Evolutionary conservation across 2,797 vertebrate species (phyloP).

Genomic region (Fratercula arctica): DNA sequence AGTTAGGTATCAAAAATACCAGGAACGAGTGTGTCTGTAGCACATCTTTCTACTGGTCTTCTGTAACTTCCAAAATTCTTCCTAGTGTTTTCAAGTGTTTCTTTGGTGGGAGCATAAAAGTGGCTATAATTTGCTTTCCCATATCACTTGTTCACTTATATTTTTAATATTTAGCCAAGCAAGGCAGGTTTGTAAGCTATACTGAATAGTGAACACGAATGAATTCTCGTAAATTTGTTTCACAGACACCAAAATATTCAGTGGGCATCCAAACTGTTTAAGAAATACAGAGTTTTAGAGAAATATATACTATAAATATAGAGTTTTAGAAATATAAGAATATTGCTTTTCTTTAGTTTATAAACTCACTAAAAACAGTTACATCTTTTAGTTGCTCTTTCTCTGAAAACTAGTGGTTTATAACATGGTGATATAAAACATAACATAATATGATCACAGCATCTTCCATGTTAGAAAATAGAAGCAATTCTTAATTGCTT

Average conservation of each 20-base stretch:
- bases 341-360: not conserved
- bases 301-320: not conserved
- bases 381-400: not conserved
- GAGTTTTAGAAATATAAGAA: not conserved
- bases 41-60: not conserved
- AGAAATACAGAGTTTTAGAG: not conserved
- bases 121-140: not conserved
- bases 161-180: not conserved
- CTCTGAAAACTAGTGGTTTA: not conserved
- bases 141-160: not conserved
- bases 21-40: not conserved
- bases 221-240: not conserved
- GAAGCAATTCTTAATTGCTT: not conserved
- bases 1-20: not conserved
- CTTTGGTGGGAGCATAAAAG: not conserved
- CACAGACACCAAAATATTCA: not conserved
- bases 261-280: not conserved
- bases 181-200: not conserved
- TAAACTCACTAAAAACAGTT: not conserved
- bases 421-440: not conserved
- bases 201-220: not conserved
- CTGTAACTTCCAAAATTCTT: not conserved
- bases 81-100: not conserved
- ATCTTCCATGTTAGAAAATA: not conserved
- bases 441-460: not conserved